These are phyloP conservation scores for Alsophila aescularia DNA, from an alignment of 2,888 invertebrate species.

Conservation along the genomic window DNA sequence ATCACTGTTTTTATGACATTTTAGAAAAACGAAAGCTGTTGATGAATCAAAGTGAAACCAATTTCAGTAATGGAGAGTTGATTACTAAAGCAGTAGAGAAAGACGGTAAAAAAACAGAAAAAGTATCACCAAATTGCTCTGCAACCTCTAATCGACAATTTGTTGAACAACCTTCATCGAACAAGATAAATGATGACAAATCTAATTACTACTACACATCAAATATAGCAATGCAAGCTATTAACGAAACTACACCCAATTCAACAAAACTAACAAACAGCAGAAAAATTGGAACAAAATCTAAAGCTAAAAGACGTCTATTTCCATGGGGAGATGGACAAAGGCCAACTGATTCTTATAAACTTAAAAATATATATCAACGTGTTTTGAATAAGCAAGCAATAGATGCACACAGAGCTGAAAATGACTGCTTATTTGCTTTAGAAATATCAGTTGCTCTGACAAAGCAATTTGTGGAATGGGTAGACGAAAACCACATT, in stretches of 20 bases:
- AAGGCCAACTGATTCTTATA: constrained; percentile 69
- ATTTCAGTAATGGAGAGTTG: too few relatives aligned
- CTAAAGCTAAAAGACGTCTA: constrained; percentile 23
- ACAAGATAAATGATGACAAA: constrained; percentile 18
- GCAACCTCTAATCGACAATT: background rate
- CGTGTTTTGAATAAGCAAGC: constrained; percentile 76
- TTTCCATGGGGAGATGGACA: constrained; percentile 51
- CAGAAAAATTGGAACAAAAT: background rate
- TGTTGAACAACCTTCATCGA: background rate
- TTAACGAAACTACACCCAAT: constrained; percentile 61
- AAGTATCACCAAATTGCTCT: background rate
- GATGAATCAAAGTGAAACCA: background rate
- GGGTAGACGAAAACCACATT: constrained; percentile 67
- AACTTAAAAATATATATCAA: constrained; percentile 82
- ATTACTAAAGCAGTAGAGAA: background rate
- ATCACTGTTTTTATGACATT: constrained; percentile 74
- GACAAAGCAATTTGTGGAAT: constrained; percentile 83
- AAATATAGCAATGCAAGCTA: constrained; percentile 41
- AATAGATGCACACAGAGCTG: constrained; percentile 85
- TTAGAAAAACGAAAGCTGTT: constrained; percentile 47
- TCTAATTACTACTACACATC: constrained; percentile 34
- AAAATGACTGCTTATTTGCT: constrained; percentile 86
- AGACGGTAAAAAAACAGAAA: background rate
- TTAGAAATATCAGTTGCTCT: constrained; percentile 83
- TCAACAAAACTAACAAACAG: background rate